Percentiles rank a stretch among this genome's conserved stretches.
phyloP scores from a whole-genome alignment of 1,140 invertebrate species.

The Drosophila sproati region DNA sequence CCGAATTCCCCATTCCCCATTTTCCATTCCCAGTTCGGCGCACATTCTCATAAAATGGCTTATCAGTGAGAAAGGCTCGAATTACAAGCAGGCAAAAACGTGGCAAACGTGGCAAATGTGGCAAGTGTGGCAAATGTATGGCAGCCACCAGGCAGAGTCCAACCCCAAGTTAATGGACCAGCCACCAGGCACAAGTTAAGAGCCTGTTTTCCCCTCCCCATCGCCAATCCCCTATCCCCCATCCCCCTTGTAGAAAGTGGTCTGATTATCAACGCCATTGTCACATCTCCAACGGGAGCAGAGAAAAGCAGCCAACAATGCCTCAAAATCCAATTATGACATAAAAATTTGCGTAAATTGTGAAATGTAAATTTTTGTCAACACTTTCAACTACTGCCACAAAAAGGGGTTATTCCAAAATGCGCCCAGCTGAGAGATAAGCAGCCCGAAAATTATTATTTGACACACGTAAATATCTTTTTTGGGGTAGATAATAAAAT shows the following conservation, averaged over 20 bases:
- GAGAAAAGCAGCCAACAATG: constrained; percentile 39
- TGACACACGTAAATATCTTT: constrained; percentile 78
- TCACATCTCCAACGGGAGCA: constrained; percentile 54
- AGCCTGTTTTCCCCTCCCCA: background rate
- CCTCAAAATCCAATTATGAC: constrained; percentile 76
- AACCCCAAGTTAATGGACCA: constrained; percentile 60
- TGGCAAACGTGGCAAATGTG: constrained; percentile 22
- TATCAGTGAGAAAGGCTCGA: constrained; percentile 68
- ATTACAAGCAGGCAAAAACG: constrained; percentile 57
- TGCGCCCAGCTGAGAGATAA: constrained; percentile 53
- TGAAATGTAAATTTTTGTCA: constrained; percentile 77
- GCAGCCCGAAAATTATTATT: constrained; percentile 72
- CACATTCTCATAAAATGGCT: constrained; percentile 62
- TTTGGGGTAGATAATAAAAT: constrained; percentile 31
- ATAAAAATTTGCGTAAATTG: constrained; percentile 83
- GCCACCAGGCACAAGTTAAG: constrained; percentile 41
- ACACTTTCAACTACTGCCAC: constrained; percentile 36
- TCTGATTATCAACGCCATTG: constrained; percentile 72
- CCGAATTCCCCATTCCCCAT: background rate
- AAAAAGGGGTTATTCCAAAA: constrained; percentile 53
- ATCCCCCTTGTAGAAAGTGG: constrained; percentile 10
- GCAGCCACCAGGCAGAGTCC: background rate
- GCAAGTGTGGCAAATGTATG: constrained; percentile 3
- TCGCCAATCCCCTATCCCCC: background rate
- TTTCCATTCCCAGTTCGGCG: background rate